Conservation (phyloP, 2,888 invertebrate species). For the Stenodema calcarata region DNA sequence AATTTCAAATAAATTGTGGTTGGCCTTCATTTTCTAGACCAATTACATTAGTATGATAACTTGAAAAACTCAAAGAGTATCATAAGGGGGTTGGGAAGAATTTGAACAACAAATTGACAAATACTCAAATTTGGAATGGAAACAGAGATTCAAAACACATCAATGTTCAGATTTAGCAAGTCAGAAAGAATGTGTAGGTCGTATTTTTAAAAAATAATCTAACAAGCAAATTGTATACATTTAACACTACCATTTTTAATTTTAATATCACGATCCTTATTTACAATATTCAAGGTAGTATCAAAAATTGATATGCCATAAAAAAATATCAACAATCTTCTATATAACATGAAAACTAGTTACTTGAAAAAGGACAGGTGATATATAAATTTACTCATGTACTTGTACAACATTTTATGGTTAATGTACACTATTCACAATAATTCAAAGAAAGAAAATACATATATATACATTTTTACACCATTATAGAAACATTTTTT, state of each 20-base stretch:
- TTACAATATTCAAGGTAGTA: constrained; percentile 14
- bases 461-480: constrained; percentile 11
- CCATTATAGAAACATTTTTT: neutral
- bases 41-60: too few species aligned
- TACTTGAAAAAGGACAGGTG: neutral
- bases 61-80: too few species aligned
- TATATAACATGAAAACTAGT: constrained; percentile 11
- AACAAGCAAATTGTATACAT: neutral
- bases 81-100: too few species aligned
- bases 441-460: neutral
- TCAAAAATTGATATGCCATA: constrained; percentile 35
- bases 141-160: neutral
- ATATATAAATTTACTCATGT: neutral
- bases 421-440: constrained; percentile 44
- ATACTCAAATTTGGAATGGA: neutral
- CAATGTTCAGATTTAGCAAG: neutral
- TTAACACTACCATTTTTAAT: neutral
- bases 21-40: too few species aligned
- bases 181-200: neutral
- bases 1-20: too few species aligned
- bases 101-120: neutral
- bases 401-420: neutral
- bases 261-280: constrained; percentile 36
- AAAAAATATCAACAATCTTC: constrained; percentile 31
- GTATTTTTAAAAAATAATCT: neutral